Evolutionary conservation across 2,797 vertebrate species (phyloP).

Genomic region (Channa striata): DNA sequence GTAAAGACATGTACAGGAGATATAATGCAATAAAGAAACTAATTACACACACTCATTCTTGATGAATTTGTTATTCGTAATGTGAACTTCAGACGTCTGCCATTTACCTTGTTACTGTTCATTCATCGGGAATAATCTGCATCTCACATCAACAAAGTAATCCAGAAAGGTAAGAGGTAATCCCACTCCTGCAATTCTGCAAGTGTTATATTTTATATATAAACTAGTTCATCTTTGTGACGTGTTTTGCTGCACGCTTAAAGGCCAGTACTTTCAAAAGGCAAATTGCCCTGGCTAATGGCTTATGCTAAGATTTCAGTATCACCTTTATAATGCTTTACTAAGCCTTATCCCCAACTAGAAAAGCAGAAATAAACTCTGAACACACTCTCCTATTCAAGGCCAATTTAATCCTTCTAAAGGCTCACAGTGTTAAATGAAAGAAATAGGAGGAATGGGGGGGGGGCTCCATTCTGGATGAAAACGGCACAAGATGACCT

Average conservation of each 20-base stretch:
- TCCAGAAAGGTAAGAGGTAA: neutral
- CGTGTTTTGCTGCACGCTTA: slow-evolving; percentile 24
- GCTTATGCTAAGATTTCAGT: slow-evolving; percentile 61
- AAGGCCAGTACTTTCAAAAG: slow-evolving; percentile 46
- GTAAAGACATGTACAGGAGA: no score
- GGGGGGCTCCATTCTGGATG: slow-evolving; percentile 24
- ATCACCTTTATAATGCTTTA: slow-evolving; percentile 57
- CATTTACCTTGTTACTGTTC: no score
- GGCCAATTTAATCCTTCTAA: slow-evolving; percentile 65
- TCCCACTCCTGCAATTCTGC: neutral
- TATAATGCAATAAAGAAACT: no score
- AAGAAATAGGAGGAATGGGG: slow-evolving; percentile 34
- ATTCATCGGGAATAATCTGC: no score
- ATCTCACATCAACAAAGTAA: no score
- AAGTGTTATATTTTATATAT: no score
- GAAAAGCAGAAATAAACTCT: slow-evolving; percentile 55
- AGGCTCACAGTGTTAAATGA: slow-evolving; percentile 48
- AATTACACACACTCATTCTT: no score
- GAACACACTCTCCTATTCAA: slow-evolving; percentile 61
- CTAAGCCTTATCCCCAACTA: slow-evolving; percentile 57
- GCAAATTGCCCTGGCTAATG: slow-evolving; percentile 64
- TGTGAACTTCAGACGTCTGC: no score
- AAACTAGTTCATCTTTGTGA: slow-evolving; percentile 40
- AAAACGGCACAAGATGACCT: slow-evolving; percentile 64
- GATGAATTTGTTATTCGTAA: no score